A percentile compares a stretch with the other conserved stretches of the same genome.
Conservation (phyloP, 2,113 vertebrate species). For the Smithornis capensis region DNA sequence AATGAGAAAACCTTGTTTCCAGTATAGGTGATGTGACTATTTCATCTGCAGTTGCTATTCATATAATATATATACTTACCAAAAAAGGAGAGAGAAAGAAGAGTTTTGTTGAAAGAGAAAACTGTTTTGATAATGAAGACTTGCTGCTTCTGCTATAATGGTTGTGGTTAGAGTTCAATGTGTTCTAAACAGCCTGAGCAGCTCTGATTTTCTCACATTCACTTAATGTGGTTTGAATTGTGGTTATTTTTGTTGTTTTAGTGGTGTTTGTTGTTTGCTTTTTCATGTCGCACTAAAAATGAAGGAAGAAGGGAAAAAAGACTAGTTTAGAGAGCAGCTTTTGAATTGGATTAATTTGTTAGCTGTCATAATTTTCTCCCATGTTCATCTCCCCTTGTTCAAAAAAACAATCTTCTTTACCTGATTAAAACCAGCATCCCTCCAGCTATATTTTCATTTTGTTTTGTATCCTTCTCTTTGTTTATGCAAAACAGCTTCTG, state of each 20-base stretch:
- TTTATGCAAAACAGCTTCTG: neutral
- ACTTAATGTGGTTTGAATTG: neutral
- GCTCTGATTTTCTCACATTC: neutral
- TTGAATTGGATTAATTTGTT: conserved; percentile 18
- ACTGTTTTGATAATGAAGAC: neutral
- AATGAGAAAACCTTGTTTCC: neutral
- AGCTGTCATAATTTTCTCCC: neutral
- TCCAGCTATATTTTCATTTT: neutral
- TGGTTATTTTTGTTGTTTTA: neutral
- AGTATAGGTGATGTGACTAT: neutral
- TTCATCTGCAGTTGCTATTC: neutral
- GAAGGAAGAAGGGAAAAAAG: neutral
- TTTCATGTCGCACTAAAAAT: neutral
- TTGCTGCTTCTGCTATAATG: neutral
- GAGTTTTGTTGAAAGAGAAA: neutral
- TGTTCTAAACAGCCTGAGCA: neutral
- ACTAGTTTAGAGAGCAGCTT: neutral
- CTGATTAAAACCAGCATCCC: neutral
- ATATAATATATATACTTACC: neutral
- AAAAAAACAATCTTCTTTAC: neutral
- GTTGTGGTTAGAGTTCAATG: neutral
- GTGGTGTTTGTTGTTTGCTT: neutral
- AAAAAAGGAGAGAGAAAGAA: neutral
- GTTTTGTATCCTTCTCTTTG: neutral
- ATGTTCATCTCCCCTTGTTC: neutral